phyloP scores from a whole-genome alignment of 2,888 invertebrate species.

The Melanotus villosus region DNA sequence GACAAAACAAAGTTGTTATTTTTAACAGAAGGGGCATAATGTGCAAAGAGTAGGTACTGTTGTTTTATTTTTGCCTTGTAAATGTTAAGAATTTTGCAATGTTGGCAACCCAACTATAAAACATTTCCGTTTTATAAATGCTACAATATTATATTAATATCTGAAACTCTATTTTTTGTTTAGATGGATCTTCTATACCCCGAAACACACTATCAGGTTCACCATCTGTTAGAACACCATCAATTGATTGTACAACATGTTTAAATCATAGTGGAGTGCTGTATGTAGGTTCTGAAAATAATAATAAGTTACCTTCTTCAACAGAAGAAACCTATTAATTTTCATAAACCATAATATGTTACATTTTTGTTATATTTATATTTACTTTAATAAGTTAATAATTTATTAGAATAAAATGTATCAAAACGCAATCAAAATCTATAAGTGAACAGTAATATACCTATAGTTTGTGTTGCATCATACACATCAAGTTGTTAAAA shows the following conservation, averaged over 20 bases:
- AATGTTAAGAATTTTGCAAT: no score
- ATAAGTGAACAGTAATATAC: background rate
- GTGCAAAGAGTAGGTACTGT: no score
- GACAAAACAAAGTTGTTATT: no score
- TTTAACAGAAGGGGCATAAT: no score
- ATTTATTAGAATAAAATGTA: conserved; percentile 9
- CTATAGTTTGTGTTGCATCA: background rate
- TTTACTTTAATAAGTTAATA: conserved; percentile 18
- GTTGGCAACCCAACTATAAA: no score
- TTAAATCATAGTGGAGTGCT: conserved; percentile 39
- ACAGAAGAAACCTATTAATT: conserved; percentile 37
- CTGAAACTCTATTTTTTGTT: background rate
- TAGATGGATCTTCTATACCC: conserved; percentile 36
- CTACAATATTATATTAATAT: no score
- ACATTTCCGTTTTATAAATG: no score
- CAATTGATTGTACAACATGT: conserved; percentile 41
- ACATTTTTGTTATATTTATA: conserved; percentile 17
- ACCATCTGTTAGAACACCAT: conserved; percentile 30
- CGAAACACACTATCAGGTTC: conserved; percentile 29
- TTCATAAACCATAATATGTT: background rate
- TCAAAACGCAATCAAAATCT: background rate
- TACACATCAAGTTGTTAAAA: background rate
- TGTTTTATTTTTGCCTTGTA: no score
- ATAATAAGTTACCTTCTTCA: conserved; percentile 41
- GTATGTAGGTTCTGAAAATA: conserved; percentile 44